phyloP scores from a whole-genome alignment of 2,888 invertebrate genomes.

The Andrena hattorfiana region DNA sequence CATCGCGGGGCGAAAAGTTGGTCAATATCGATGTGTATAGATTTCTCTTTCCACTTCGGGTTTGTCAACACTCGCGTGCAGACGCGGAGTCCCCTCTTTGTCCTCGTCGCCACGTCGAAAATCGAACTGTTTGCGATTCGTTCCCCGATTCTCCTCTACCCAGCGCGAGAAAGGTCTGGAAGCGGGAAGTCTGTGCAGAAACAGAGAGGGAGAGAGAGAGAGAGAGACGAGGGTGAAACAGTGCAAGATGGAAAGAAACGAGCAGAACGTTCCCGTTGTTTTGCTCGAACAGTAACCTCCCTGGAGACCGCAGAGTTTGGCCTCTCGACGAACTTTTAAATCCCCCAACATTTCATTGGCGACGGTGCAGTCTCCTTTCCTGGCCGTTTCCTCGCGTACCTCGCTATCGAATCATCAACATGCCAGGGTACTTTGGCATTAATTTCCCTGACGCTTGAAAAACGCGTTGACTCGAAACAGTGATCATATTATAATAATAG shows the following conservation, averaged over 20 bases:
- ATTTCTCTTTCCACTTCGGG: constrained; percentile 52
- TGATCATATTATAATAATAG: not conserved
- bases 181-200: not conserved
- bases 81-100: constrained; percentile 59
- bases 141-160: constrained; percentile 42
- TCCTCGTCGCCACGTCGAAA: constrained; percentile 57
- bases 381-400: constrained; percentile 21
- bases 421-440: constrained; percentile 35
- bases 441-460: constrained; percentile 42
- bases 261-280: constrained; percentile 62
- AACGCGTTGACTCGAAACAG: constrained; percentile 3
- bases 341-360: constrained; percentile 57
- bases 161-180: not conserved
- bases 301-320: constrained; percentile 38
- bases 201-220: not conserved
- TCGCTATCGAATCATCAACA: constrained; percentile 44
- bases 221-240: not conserved
- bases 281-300: constrained; percentile 41
- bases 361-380: constrained; percentile 47
- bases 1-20: constrained; percentile 53
- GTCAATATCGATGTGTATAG: constrained; percentile 69
- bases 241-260: constrained; percentile 9
- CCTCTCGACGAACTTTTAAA: constrained; percentile 68
- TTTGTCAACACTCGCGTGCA: constrained; percentile 59
- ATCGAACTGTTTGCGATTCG: constrained; percentile 72